Evolutionary conservation across 2,113 vertebrate genomes (phyloP), one percentile per base, ranked within the genome.

Genomic region (Cyprinodon brontotheroides): DNA sequence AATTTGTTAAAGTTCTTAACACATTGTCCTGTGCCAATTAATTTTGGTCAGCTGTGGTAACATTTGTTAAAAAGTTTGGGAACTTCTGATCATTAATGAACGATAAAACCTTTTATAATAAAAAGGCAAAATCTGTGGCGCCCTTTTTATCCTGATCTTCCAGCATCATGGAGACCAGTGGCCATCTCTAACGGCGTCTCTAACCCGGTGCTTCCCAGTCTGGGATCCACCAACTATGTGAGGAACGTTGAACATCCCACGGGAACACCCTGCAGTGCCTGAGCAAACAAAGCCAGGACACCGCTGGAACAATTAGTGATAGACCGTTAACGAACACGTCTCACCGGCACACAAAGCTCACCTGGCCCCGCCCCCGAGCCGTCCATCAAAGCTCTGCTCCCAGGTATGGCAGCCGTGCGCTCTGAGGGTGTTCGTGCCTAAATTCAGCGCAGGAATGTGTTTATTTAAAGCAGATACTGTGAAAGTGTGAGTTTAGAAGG

Each of bases 321-420:
- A 68, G 39, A 77, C 65, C 43, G 43, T 72, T 79, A 79, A 83
- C 73, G 47, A 73, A 74, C 48, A n/a, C 15, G 50, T 65, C 59
- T 67, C 64, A 45, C 47, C 70, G 7, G 7, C 40, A 70, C 40
- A 20, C 2, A 67, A 74, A 78, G 74, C 64, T 64, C 68, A 70
- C 65, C 75, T 60, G 50, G 62, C 61, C 79, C 64, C 65, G 69
- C 72, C 75, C 50, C 68, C 37, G 0, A 53, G 62, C 72, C 62
- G 60, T 66, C 86, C 80, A 9, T 81, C 83, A 81, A 65, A 69
- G 63, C 11, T 74, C 68, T 68, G 61, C 62, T 66, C 81, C 59
- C 71, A 80, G 81, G 68, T 75, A 82, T 65, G 74, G 22, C 0
- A 37, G 62, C 29, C 15, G 20, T 17, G 43, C 15, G 1, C 62